Evolutionary conservation across 2,888 invertebrate genomes (phyloP).

Genomic region (Tiliacea aurago): DNA sequence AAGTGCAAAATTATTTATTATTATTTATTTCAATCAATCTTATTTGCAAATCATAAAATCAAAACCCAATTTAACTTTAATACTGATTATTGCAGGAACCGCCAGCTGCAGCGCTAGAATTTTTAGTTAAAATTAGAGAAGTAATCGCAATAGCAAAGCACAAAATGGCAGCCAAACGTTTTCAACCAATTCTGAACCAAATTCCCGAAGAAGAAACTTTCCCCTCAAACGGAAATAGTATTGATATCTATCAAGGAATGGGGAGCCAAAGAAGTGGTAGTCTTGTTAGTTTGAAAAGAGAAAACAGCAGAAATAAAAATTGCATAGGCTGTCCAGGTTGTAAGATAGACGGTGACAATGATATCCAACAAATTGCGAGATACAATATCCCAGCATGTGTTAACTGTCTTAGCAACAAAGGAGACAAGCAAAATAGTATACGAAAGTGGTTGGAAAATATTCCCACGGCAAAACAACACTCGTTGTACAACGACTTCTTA

Average conservation of each 20-base stretch:
- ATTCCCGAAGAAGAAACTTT: constrained; percentile 95
- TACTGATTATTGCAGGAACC: constrained; percentile 92
- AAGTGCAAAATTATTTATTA: constrained; percentile 70
- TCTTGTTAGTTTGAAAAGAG: constrained; percentile 91
- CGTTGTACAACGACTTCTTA: constrained; percentile 74
- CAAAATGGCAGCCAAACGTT: constrained; percentile 95
- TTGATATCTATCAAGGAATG: constrained; percentile 85
- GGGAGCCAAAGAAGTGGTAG: constrained; percentile 90
- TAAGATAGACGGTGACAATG: constrained; percentile 77
- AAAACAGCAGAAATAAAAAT: constrained; percentile 91
- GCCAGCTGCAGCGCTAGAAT: constrained; percentile 97
- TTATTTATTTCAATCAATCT: not conserved
- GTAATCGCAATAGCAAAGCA: constrained; percentile 97
- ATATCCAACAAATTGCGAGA: constrained; percentile 83
- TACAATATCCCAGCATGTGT: constrained; percentile 87
- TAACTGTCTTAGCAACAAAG: constrained; percentile 89
- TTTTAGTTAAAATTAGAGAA: constrained; percentile 96
- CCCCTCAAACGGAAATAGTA: constrained; percentile 86
- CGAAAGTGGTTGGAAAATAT: constrained; percentile 94
- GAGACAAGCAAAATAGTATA: constrained; percentile 94
- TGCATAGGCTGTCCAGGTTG: constrained; percentile 93
- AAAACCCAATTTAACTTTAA: constrained; percentile 7
- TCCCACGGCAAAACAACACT: constrained; percentile 84
- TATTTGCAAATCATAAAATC: not conserved
- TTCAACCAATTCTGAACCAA: constrained; percentile 94